Conservation (phyloP, 2,888 invertebrate species). For the Ectemnius continuus region DNA sequence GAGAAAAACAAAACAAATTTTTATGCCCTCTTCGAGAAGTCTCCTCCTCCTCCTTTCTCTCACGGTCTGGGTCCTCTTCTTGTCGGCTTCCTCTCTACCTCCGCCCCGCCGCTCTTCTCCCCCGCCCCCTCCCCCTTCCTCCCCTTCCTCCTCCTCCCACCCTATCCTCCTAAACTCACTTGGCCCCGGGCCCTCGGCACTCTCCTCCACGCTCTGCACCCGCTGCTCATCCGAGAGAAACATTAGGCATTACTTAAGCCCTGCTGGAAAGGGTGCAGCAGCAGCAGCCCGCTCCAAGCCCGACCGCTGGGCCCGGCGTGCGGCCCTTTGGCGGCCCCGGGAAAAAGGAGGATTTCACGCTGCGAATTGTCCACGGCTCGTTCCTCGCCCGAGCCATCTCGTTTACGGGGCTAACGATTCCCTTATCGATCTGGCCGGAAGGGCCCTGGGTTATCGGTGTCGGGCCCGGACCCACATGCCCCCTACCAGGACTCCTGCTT, state of each 20-base stretch:
- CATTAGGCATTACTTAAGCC: slow-evolving; percentile 74
- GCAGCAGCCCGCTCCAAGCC: slow-evolving; percentile 40
- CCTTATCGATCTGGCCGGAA: slow-evolving; percentile 57
- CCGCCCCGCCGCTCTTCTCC: neutral
- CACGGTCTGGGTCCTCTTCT: slow-evolving; percentile 28
- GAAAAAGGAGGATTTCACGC: slow-evolving; percentile 72
- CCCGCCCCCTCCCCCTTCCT: neutral
- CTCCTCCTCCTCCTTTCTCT: slow-evolving; percentile 24
- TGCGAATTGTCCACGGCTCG: slow-evolving; percentile 73
- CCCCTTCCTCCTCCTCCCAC: slow-evolving; percentile 6
- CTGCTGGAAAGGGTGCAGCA: slow-evolving; percentile 44
- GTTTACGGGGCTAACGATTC: slow-evolving; percentile 52
- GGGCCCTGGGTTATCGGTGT: slow-evolving; percentile 45
- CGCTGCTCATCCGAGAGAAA: slow-evolving; percentile 57
- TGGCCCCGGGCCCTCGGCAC: neutral
- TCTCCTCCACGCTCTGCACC: slow-evolving; percentile 20
- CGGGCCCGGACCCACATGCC: neutral
- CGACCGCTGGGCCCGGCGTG: slow-evolving; percentile 22
- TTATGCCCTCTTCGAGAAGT: slow-evolving; percentile 67
- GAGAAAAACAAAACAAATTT: slow-evolving; percentile 72
- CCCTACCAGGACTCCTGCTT: too few species aligned
- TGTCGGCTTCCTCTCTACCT: slow-evolving; percentile 21
- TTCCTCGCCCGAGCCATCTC: slow-evolving; percentile 54
- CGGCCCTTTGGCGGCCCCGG: slow-evolving; percentile 56
- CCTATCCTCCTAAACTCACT: slow-evolving; percentile 15